phyloP scores from a whole-genome alignment of 1,140 invertebrate species.

The Eubasilissa regina region DNA sequence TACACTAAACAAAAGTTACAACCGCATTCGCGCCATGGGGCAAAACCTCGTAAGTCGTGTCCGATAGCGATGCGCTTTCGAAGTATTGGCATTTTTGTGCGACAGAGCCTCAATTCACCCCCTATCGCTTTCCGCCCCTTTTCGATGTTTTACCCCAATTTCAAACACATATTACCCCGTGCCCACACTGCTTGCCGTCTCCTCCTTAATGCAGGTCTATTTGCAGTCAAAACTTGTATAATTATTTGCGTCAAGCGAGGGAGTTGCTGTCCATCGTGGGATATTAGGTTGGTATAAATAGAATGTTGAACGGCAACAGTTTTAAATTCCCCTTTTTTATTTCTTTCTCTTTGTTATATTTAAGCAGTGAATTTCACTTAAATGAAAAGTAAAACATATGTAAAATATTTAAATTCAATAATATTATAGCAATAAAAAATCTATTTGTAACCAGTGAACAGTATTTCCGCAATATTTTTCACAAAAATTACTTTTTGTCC shows the following conservation, averaged over 20 bases:
- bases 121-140: slow-evolving; percentile 6
- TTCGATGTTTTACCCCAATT: slow-evolving; percentile 28
- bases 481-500: too few species aligned
- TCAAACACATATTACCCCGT: slow-evolving; percentile 24
- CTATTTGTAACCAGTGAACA: too few species aligned
- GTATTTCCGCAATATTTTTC: too few species aligned
- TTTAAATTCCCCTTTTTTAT: too few species aligned
- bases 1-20: slow-evolving; percentile 58
- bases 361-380: too few species aligned
- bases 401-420: too few species aligned
- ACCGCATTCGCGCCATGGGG: slow-evolving; percentile 48
- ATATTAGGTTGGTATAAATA: too few species aligned
- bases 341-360: too few species aligned
- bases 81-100: slow-evolving; percentile 41
- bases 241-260: neutral
- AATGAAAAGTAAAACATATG: too few species aligned
- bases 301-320: slow-evolving; percentile 12
- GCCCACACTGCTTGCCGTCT: neutral
- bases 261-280: slow-evolving; percentile 12
- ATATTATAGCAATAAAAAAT: too few species aligned
- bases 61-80: slow-evolving; percentile 33
- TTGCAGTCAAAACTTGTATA: slow-evolving; percentile 19
- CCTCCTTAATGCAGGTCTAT: neutral
- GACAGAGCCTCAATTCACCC: neutral
- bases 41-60: slow-evolving; percentile 54